Percentiles rank a stretch among this genome's conserved stretches.
Conservation (phyloP, 2,113 vertebrate genomes). For the Eptesicus fuscus region DNA sequence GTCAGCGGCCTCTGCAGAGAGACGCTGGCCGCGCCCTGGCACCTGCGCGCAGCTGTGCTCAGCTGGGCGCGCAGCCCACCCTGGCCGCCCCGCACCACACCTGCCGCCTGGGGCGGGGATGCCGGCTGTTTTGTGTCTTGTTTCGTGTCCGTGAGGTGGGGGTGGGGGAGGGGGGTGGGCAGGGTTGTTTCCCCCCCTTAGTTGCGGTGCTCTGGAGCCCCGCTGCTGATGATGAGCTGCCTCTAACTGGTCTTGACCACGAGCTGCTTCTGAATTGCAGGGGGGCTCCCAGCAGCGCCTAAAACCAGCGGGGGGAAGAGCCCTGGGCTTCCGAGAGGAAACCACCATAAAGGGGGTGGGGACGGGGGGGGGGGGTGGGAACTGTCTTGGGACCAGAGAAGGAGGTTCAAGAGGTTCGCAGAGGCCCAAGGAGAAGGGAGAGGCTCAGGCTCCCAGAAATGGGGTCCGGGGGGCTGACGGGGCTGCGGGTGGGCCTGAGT, state of each 20-base stretch:
- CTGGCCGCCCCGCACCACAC: slow-evolving; percentile 64
- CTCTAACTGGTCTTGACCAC: slow-evolving; percentile 94
- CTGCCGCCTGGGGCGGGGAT: slow-evolving; percentile 8
- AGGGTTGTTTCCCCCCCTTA: slow-evolving; percentile 20
- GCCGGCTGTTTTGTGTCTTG: slow-evolving; percentile 44
- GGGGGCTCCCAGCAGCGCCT: slow-evolving; percentile 81
- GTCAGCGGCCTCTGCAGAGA: neutral
- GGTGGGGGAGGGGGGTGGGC: slow-evolving; percentile 28
- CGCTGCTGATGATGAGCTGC: slow-evolving; percentile 91
- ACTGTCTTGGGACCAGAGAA: neutral
- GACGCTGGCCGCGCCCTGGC: neutral
- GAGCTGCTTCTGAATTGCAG: slow-evolving; percentile 92
- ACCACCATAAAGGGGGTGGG: neutral
- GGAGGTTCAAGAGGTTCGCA: neutral
- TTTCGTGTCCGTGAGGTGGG: slow-evolving; percentile 7
- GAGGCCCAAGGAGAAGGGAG: neutral
- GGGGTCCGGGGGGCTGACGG: neutral
- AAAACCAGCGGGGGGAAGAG: slow-evolving; percentile 69
- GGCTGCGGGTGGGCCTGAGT: neutral
- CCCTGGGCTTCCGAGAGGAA: neutral
- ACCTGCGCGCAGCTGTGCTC: slow-evolving; percentile 47
- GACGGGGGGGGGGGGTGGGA: neutral
- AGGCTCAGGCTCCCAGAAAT: neutral
- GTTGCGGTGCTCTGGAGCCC: slow-evolving; percentile 82
- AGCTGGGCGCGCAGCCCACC: neutral